Evolutionary conservation across 2,797 vertebrate species (phyloP).

Genomic region (Microtus obscurus): DNA sequence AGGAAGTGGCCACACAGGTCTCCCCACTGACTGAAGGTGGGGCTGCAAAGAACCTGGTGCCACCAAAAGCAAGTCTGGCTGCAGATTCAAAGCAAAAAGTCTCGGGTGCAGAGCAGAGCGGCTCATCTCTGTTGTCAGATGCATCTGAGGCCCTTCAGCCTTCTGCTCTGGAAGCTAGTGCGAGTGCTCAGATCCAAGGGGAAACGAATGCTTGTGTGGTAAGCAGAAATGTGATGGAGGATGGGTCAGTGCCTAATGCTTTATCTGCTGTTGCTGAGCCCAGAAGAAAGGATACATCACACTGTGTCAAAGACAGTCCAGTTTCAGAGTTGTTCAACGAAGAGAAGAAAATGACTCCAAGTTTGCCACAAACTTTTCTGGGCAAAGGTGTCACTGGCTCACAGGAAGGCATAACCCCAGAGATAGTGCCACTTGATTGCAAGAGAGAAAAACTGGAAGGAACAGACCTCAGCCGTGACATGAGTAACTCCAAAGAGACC

Average conservation of each 20-base stretch:
- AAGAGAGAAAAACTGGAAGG: not conserved
- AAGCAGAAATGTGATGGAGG: fast-evolving
- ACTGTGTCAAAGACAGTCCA: fast-evolving
- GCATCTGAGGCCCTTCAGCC: not conserved
- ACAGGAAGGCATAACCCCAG: not conserved
- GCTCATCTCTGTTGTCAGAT: not conserved
- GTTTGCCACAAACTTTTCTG: fast-evolving
- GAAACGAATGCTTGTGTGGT: not conserved
- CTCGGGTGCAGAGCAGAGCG: not conserved
- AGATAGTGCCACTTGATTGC: fast-evolving
- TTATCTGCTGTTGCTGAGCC: not conserved
- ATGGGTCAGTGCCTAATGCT: not conserved
- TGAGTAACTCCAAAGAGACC: not conserved
- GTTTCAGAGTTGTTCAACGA: not conserved
- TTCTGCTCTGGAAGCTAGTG: not conserved
- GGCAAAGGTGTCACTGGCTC: not conserved
- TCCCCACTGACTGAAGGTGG: conserved; percentile 63
- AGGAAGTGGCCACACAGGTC: conserved; percentile 85
- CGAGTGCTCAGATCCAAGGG: not conserved
- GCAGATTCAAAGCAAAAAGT: not conserved
- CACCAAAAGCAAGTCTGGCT: not conserved
- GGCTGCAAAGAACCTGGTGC: conserved; percentile 63
- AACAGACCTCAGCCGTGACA: fast-evolving
- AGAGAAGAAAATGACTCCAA: not conserved
- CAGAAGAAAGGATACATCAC: not conserved